A percentile compares a stretch with the other conserved stretches of the same genome.
Evolutionary conservation across 2,888 invertebrate genomes (phyloP).

Genomic region (Philopedon plagiatum): DNA sequence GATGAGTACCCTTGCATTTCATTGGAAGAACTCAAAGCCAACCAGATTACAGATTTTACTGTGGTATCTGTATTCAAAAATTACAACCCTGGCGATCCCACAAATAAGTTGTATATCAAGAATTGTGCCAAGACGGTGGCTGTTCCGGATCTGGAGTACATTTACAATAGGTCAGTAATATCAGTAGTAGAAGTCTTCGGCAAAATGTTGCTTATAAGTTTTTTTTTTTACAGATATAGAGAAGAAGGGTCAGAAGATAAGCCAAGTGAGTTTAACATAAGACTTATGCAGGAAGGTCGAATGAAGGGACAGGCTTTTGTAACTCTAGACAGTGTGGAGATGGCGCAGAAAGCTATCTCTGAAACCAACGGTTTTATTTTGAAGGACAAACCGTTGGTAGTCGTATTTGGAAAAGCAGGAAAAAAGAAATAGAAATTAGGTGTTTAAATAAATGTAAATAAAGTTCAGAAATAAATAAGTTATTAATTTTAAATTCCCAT

Average conservation of each 20-base stretch:
- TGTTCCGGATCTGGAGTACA: slow-evolving; percentile 80
- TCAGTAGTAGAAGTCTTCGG: too few relatives aligned
- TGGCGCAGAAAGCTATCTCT: slow-evolving; percentile 81
- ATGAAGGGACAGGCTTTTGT: slow-evolving; percentile 98
- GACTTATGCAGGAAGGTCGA: slow-evolving; percentile 93
- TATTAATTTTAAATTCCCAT: not conserved
- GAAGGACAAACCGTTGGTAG: slow-evolving; percentile 92
- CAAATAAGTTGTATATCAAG: slow-evolving; percentile 91
- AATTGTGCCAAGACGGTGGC: slow-evolving; percentile 88
- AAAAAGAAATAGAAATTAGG: slow-evolving; percentile 55
- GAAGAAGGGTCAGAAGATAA: slow-evolving; percentile 55
- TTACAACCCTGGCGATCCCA: slow-evolving; percentile 86
- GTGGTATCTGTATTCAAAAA: slow-evolving; percentile 87
- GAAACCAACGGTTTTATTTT: slow-evolving; percentile 92
- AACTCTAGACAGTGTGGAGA: slow-evolving; percentile 79
- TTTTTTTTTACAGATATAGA: slow-evolving; percentile 38
- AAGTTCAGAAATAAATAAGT: not conserved
- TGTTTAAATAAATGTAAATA: not conserved
- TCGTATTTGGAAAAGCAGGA: slow-evolving; percentile 82
- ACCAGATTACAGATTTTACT: slow-evolving; percentile 82
- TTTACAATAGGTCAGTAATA: slow-evolving; percentile 73
- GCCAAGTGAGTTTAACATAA: slow-evolving; percentile 75
- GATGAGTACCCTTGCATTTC: slow-evolving; percentile 70
- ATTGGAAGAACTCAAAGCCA: slow-evolving; percentile 76
- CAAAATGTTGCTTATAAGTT: too few relatives aligned